Percentiles rank a stretch among this genome's conserved stretches.
phyloP scores from a whole-genome alignment of 2,888 invertebrate genomes.

The Dromius quadrimaculatus region DNA sequence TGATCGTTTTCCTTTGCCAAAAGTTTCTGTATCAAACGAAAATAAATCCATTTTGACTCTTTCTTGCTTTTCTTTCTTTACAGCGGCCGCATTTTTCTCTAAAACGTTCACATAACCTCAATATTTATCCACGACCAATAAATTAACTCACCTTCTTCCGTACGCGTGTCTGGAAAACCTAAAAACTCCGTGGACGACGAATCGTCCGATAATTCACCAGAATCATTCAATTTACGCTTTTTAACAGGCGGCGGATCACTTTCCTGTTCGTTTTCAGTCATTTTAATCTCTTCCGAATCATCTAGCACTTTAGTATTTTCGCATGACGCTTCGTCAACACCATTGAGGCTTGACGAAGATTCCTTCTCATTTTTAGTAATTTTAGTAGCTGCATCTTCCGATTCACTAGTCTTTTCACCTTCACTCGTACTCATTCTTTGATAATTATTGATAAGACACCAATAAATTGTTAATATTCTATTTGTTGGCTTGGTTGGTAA shows the following conservation, averaged over 20 bases:
- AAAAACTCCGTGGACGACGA: conserved; percentile 43
- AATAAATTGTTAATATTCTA: conserved; percentile 32
- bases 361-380: conserved; percentile 11
- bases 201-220: conserved; percentile 20
- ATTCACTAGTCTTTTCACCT: conserved; percentile 27
- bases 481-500: conserved; percentile 51
- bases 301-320: conserved; percentile 25
- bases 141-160: conserved; percentile 42
- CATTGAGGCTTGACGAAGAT: conserved; percentile 37
- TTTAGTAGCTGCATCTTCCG: conserved; percentile 28
- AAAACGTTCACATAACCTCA: conserved; percentile 47
- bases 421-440: conserved; percentile 42
- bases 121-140: neutral
- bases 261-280: conserved; percentile 17
- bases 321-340: conserved; percentile 34
- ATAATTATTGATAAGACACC: neutral
- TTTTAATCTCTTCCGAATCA: conserved; percentile 2
- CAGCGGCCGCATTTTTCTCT: conserved; percentile 30
- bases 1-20: conserved; percentile 66
- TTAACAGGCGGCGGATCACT: conserved; percentile 2
- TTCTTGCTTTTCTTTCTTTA: conserved; percentile 39
- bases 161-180: conserved; percentile 42
- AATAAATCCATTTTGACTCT: conserved; percentile 16
- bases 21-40: conserved; percentile 33
- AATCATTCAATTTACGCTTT: conserved; percentile 46